Conservation (phyloP, 2,113 vertebrate genomes). For the Anhinga rufa region DNA sequence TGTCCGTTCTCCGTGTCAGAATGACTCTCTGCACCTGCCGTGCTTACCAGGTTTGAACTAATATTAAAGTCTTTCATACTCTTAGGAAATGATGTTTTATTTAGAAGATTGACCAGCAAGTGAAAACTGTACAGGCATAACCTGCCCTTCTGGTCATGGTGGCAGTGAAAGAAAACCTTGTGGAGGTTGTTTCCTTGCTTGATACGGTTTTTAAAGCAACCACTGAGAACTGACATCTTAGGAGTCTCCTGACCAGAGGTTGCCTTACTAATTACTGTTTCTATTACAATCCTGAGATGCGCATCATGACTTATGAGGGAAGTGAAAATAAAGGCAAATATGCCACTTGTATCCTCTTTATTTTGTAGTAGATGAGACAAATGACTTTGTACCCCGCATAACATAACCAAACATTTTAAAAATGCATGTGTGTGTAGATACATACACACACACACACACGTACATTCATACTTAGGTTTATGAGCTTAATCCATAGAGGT, state of each 20-base stretch:
- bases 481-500: not conserved
- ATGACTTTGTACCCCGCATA: not conserved
- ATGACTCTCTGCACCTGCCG: fast-evolving
- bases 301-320: not conserved
- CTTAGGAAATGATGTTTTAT: not conserved
- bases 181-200: not conserved
- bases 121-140: not conserved
- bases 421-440: not conserved
- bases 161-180: not conserved
- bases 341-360: not conserved
- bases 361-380: not conserved
- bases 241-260: not conserved
- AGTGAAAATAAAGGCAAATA: not conserved
- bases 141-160: not conserved
- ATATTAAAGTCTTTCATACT: not conserved
- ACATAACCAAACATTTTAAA: not conserved
- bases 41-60: not conserved
- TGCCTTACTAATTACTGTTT: not conserved
- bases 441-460: fast-evolving
- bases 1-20: fast-evolving
- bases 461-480: not conserved
- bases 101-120: not conserved
- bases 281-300: not conserved
- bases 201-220: not conserved
- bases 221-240: not conserved